Evolutionary conservation across 1,140 invertebrate species (phyloP).

Genomic region (Stegodyphus dumicola): DNA sequence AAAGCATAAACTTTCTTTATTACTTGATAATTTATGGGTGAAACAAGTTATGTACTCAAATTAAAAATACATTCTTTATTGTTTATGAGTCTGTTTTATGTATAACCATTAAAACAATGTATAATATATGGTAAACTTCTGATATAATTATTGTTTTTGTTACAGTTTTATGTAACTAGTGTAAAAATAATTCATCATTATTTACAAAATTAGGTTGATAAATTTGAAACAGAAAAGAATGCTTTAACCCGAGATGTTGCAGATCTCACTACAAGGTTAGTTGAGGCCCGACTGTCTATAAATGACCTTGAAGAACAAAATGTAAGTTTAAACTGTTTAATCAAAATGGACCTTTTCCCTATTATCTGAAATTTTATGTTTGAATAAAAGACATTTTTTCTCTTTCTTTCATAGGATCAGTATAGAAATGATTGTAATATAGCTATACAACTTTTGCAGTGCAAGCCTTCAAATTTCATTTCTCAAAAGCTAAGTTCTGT

Average conservation of each 20-base stretch:
- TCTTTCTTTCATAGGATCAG: slow-evolving; percentile 78
- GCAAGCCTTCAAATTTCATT: slow-evolving; percentile 94
- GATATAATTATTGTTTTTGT: too few relatives aligned
- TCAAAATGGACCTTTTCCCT: neutral
- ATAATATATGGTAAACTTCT: too few relatives aligned
- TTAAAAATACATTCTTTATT: too few relatives aligned
- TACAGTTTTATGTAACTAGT: too few relatives aligned
- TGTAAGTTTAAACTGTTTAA: slow-evolving; percentile 73
- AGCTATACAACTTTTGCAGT: slow-evolving; percentile 93
- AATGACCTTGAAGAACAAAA: slow-evolving; percentile 91
- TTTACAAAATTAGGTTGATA: slow-evolving; percentile 73
- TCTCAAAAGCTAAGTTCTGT: slow-evolving; percentile 91
- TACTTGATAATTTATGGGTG: too few relatives aligned
- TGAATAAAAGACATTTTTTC: neutral
- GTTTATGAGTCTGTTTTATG: too few relatives aligned
- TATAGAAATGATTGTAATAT: slow-evolving; percentile 94
- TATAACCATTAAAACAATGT: too few relatives aligned
- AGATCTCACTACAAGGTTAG: slow-evolving; percentile 84
- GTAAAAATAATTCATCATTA: too few relatives aligned
- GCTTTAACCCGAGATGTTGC: slow-evolving; percentile 88
- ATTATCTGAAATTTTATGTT: neutral
- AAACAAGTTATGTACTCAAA: too few relatives aligned
- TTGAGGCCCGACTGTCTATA: slow-evolving; percentile 87
- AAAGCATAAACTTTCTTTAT: too few relatives aligned
- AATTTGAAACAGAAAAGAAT: slow-evolving; percentile 91